Evolutionary conservation across 2,888 invertebrate genomes (phyloP).

Genomic region (Uropetala carovei): DNA sequence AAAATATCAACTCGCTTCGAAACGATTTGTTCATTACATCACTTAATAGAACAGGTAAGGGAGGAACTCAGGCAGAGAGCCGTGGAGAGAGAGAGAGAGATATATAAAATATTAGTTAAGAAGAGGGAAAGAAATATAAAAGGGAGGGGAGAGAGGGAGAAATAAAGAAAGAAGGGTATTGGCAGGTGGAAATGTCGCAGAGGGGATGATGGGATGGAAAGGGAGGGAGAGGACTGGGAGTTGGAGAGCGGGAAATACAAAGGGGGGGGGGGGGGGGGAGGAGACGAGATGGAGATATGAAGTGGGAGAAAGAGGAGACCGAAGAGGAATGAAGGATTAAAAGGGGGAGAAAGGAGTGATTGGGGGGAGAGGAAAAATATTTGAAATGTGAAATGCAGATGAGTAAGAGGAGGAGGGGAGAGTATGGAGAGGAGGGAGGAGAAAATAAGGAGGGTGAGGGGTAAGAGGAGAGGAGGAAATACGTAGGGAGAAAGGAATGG

Average conservation of each 20-base stretch:
- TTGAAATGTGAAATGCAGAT: too few species aligned
- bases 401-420: too few species aligned
- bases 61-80: neutral
- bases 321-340: too few species aligned
- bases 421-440: too few species aligned
- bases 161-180: neutral
- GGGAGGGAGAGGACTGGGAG: neutral
- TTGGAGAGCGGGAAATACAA: too few species aligned
- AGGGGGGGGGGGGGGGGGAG: neutral
- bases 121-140: neutral
- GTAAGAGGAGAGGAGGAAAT: too few species aligned
- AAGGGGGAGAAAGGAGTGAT: neutral
- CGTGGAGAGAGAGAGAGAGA: too few species aligned
- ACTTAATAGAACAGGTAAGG: neutral
- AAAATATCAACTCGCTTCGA: neutral
- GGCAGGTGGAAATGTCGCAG: too few species aligned
- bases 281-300: neutral
- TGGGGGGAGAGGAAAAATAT: too few species aligned
- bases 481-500: neutral
- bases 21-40: constrained; percentile 27
- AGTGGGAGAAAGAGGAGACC: neutral
- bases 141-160: neutral
- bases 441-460: too few species aligned
- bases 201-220: neutral
- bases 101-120: neutral